Evolutionary conservation across 2,113 vertebrate genomes (phyloP).

Genomic region (Notarius lentiginosus): DNA sequence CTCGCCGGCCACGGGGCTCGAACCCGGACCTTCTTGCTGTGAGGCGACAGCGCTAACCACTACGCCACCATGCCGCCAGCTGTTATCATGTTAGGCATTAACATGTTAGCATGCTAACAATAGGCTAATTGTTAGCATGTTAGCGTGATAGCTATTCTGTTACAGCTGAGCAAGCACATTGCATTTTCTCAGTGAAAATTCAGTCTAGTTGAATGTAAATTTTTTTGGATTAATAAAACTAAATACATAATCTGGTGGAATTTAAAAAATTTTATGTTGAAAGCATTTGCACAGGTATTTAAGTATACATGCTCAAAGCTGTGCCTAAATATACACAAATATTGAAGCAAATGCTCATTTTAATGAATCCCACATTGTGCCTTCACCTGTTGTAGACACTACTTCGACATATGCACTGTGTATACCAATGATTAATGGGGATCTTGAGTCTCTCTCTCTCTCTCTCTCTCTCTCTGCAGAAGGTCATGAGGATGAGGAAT

Average conservation of each 20-base stretch:
- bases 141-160: too few species aligned
- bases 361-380: too few species aligned
- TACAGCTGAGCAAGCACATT: too few species aligned
- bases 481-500: background rate
- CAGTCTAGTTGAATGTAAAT: background rate
- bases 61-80: too few species aligned
- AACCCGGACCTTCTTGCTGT: too few species aligned
- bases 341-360: background rate
- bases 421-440: background rate
- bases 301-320: background rate
- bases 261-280: background rate
- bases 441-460: background rate
- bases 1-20: too few species aligned
- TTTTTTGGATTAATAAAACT: background rate
- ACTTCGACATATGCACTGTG: background rate
- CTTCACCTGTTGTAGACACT: background rate
- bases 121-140: too few species aligned
- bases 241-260: background rate
- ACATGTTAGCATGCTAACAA: too few species aligned
- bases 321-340: background rate
- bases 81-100: too few species aligned
- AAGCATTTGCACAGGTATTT: background rate
- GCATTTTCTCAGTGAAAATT: too few species aligned
- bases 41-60: too few species aligned
- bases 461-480: slow-evolving; percentile 51